These are phyloP conservation scores for Papilio aristodemus DNA, from an alignment of 1,140 invertebrate genomes.

Conservation along the genomic window DNA sequence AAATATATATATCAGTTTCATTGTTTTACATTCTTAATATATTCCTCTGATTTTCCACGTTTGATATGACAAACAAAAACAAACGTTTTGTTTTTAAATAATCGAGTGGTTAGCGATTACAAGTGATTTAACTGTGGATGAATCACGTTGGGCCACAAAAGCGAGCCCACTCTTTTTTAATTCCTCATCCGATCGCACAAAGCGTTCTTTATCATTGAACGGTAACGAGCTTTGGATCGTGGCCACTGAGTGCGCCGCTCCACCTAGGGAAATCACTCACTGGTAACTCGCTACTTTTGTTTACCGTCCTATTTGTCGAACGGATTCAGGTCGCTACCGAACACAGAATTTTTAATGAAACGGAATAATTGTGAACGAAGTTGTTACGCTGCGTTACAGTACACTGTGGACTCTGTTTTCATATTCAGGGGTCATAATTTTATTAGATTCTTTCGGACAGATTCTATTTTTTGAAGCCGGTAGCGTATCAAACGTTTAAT, in stretches of 20 bases:
- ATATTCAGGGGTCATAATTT: conserved; percentile 35
- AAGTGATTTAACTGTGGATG: background rate
- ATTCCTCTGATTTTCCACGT: no score
- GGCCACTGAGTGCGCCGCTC: background rate
- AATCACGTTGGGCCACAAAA: background rate
- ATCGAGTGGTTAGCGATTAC: background rate
- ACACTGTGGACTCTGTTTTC: background rate
- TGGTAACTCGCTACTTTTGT: conserved; percentile 28
- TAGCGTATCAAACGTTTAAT: conserved; percentile 33
- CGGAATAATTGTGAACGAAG: conserved; percentile 10
- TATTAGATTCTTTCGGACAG: conserved; percentile 30
- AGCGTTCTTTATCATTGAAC: conserved; percentile 24
- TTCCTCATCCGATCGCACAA: conserved; percentile 25
- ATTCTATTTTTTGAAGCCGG: conserved; percentile 10
- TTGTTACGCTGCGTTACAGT: background rate
- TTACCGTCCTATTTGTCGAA: conserved; percentile 23
- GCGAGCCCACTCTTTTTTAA: conserved; percentile 8
- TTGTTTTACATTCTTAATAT: no score
- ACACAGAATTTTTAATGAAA: conserved; percentile 21
- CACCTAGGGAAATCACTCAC: conserved; percentile 30
- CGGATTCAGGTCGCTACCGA: conserved; percentile 23
- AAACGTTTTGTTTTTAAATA: background rate
- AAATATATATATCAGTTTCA: no score
- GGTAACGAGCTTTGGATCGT: conserved; percentile 24
- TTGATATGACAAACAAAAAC: no score